Evolutionary conservation across 2,888 invertebrate genomes (phyloP).

Genomic region (Eustalomyia histrio): DNA sequence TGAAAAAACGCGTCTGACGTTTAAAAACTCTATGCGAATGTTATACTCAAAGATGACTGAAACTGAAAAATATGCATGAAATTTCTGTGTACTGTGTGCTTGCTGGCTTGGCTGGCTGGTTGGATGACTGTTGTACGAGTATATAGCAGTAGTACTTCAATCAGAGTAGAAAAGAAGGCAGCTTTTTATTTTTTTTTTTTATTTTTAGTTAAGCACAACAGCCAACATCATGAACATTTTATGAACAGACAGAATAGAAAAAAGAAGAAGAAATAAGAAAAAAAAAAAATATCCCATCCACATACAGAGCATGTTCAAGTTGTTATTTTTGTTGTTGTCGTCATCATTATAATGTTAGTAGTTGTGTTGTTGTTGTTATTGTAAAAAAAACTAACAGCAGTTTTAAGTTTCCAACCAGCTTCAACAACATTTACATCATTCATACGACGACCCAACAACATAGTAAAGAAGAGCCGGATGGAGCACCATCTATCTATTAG

Average conservation of each 20-base stretch:
- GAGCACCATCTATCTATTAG: background rate
- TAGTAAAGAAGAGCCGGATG: background rate
- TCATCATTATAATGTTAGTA: slow-evolving; percentile 24
- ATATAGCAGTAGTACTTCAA: slow-evolving; percentile 49
- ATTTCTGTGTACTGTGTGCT: background rate
- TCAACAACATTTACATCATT: slow-evolving; percentile 16
- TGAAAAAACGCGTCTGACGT: slow-evolving; percentile 66
- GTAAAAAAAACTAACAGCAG: slow-evolving; percentile 38
- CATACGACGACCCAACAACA: background rate
- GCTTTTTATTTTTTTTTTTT: slow-evolving; percentile 24
- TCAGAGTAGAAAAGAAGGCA: slow-evolving; percentile 57
- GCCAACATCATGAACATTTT: slow-evolving; percentile 22
- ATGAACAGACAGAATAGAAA: slow-evolving; percentile 30
- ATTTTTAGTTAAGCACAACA: slow-evolving; percentile 4
- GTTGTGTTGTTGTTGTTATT: slow-evolving; percentile 29
- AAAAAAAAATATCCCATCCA: slow-evolving; percentile 30
- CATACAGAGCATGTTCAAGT: slow-evolving; percentile 32
- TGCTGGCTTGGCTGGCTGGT: background rate
- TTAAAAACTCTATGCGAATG: slow-evolving; percentile 65
- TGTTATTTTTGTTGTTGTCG: slow-evolving; percentile 12
- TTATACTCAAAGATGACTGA: slow-evolving; percentile 64
- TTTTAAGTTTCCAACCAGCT: slow-evolving; percentile 31
- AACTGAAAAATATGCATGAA: slow-evolving; percentile 54
- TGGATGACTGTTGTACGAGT: no score
- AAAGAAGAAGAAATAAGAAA: no score